Base-by-base conservation (phyloP, 2,113 vertebrate genomes). In the Ptilorrhoa leucosticta region DNA sequence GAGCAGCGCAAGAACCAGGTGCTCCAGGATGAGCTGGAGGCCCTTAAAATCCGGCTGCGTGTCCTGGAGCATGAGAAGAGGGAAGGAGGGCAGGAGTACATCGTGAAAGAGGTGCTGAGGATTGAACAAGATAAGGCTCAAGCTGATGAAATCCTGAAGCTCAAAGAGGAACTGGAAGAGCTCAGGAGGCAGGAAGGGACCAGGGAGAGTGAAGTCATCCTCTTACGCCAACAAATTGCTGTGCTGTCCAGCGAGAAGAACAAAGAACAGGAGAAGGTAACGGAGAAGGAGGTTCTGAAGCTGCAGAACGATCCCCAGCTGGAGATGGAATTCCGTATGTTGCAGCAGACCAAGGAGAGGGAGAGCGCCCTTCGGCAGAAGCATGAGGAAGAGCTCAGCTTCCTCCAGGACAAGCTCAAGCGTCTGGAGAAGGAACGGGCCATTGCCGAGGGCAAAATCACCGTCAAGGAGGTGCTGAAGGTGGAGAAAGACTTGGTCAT, bases 391-490 rank as follows among this genome's bases (percentile, higher is more conserved):
- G 99, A 99, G 94, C 96, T 99, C 57, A 92, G 95, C 37, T 99
- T 99, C 96, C 98, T 99, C 76, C 98, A 99, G 91, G 99, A 99
- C 7, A 99, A 98, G 83, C 98, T 99, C 27, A 98, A 90, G 91
- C 98, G 98, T 30, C 97, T 99, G 50, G 99, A 99, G 97, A 99
- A 99, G 77, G 99, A 99, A 73, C 98, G 99, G 70, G 97, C 99
- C 79, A 99, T 99, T 23, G 99, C 99, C 0, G 99, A 99, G 95
- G 99, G 99, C 91, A 99, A 99, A 90, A 98, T 99, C 93, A 99
- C 98, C 0, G 99, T 99, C 93, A 99, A 99, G 90, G 99, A 99
- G 94, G 99, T 99, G 42, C 95, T 99, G 87, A 99, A 99, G 94
- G 98, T 99, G 20, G 99, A 99, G 96, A 99, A 99, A 81, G 99